Percentiles rank a stretch among this genome's conserved stretches.
These are phyloP conservation scores for Passer domesticus DNA, from an alignment of 2,113 vertebrate genomes.

Conservation along the genomic window DNA sequence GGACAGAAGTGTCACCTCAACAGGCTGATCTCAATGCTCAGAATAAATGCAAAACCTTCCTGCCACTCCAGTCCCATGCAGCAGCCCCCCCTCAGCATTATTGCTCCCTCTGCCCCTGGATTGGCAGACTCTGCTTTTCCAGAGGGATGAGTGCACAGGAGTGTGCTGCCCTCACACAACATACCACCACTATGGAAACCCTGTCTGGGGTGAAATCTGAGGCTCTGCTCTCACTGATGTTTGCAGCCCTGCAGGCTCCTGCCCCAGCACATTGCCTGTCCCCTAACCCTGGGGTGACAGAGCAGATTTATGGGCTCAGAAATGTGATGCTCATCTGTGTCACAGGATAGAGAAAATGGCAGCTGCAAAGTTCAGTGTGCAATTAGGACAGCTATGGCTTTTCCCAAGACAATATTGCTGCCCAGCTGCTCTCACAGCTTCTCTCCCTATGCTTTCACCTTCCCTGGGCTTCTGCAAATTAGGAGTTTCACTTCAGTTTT, in stretches of 20 bases:
- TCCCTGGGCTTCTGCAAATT: not conserved
- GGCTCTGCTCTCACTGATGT: not conserved
- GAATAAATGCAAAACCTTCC: not conserved
- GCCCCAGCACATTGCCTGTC: not conserved
- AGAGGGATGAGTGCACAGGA: not conserved
- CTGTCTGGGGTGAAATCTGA: not conserved
- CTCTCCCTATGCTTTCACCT: not conserved
- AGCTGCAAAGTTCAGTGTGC: not conserved
- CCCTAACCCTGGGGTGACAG: not conserved
- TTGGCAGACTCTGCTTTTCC: not conserved
- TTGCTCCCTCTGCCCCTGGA: not conserved
- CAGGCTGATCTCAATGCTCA: not conserved
- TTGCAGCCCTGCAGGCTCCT: not conserved
- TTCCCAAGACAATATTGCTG: not conserved
- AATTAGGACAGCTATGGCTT: not conserved
- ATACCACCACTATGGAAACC: not conserved
- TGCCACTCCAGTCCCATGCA: not conserved
- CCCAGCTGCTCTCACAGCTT: not conserved
- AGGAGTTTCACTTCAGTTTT: not conserved
- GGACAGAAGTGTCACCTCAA: not conserved
- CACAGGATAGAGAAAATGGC: rapidly evolving
- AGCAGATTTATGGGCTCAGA: not conserved
- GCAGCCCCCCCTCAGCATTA: not conserved
- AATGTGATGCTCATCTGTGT: not conserved
- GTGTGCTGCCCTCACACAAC: not conserved